Base-by-base conservation (phyloP, 2,797 vertebrate genomes). In the Gila robusta region DNA sequence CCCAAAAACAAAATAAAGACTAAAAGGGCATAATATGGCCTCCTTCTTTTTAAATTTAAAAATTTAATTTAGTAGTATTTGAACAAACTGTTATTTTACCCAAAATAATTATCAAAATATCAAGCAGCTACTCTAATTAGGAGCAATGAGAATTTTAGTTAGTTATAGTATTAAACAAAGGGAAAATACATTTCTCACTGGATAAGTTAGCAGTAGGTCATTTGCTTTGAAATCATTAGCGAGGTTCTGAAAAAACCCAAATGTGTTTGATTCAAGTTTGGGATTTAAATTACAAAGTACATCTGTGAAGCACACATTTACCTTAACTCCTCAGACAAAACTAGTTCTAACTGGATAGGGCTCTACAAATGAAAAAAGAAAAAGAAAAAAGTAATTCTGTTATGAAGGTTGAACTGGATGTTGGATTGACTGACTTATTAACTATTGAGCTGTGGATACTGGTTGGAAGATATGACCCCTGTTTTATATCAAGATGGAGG, bases 401-500 rank as follows among this genome's bases (percentile, higher is more conserved):
- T 35, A 9, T 11, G 23, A 79, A 64, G 52, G 23, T 62, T 64
- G 12, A 39, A 35, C 2, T 8, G 6, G 26, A 47, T 23, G 70
- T 26, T 35, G 8, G 12, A 8, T 47, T 35, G 14, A 74, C 64
- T 47, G 70, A 64, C 19, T 26, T 66, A 64, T 47, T 73, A 39
- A 17, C 39, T 74, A 59, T 47, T 83, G 54, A 83, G 17, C 59
- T 64, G 70, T 32, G 41, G 9, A 44, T 11, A 44, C 41, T 17
- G 5, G 54, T 32, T 74, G 4, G 72, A 76, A 26, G 82, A 49
- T 39, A 66, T 52, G 82, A 83, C 71, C 28, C 47, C 73, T 76
- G 32, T 49, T 77, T 83, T 76, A 66, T 83, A 67, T 37, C 47
- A 12, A 32, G 71, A 28, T 52, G 44, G 16, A 66, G 41, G 32